A percentile compares a stretch with the other conserved stretches of the same genome.
Conservation (phyloP, 1,140 invertebrate genomes). For the Drosophila mayri region DNA sequence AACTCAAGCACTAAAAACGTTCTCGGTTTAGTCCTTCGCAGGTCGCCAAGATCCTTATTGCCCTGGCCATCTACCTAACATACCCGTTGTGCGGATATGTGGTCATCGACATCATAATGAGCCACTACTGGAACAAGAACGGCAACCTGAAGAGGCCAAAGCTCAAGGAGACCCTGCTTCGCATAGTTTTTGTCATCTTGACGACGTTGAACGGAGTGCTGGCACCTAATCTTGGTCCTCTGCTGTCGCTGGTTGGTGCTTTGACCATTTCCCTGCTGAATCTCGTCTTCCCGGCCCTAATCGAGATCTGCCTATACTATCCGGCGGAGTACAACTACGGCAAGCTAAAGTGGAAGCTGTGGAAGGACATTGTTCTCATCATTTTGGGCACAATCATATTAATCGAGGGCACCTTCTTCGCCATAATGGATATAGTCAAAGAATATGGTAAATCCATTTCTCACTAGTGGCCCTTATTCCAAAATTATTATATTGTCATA, state of each 20-base stretch:
- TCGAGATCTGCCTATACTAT: slow-evolving; percentile 50
- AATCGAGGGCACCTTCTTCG: slow-evolving; percentile 13
- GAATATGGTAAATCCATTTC: slow-evolving; percentile 1
- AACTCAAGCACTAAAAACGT: neutral
- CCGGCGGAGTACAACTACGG: slow-evolving; percentile 41
- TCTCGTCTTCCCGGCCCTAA: slow-evolving; percentile 47
- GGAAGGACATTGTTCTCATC: slow-evolving; percentile 38
- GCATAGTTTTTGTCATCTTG: slow-evolving; percentile 1
- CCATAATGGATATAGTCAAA: slow-evolving; percentile 15
- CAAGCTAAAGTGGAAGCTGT: slow-evolving; percentile 35
- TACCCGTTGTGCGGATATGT: slow-evolving; percentile 60
- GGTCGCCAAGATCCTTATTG: slow-evolving; percentile 22
- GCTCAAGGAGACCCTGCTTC: slow-evolving; percentile 21
- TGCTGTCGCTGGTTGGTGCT: slow-evolving; percentile 48
- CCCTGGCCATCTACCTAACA: slow-evolving; percentile 31
- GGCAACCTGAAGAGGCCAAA: slow-evolving; percentile 7
- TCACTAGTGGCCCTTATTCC: neutral
- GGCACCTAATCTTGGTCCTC: slow-evolving; percentile 52
- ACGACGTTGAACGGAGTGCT: slow-evolving; percentile 40
- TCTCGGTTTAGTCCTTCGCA: slow-evolving; percentile 18
- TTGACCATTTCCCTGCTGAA: slow-evolving; percentile 59
- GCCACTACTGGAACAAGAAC: slow-evolving; percentile 18
- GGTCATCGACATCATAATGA: slow-evolving; percentile 45
- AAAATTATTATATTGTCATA: neutral
- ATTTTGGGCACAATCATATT: slow-evolving; percentile 34